A percentile compares a stretch with the other conserved stretches of the same genome.
phyloP scores from a whole-genome alignment of 2,797 vertebrate genomes.

The Lagodon rhomboides region DNA sequence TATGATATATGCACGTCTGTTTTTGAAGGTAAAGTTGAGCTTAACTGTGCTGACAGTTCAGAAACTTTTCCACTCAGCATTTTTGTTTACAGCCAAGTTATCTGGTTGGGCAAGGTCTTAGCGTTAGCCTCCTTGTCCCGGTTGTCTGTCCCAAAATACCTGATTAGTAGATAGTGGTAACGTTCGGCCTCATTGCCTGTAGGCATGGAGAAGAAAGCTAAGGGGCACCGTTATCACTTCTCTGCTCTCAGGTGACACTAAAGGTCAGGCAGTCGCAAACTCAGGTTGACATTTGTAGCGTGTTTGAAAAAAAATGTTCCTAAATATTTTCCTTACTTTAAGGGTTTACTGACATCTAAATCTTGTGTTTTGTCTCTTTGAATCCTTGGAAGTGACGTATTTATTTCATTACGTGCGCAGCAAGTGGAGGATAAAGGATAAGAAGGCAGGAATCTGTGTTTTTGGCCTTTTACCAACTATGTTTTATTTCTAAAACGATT shows the following conservation, averaged over 20 bases:
- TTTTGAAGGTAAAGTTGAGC: neutral
- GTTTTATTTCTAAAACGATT: constrained; percentile 18
- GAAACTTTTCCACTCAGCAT: neutral
- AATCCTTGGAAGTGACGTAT: constrained; percentile 29
- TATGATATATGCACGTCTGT: neutral
- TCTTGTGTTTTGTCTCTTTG: constrained; percentile 53
- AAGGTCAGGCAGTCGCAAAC: neutral
- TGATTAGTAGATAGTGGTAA: neutral
- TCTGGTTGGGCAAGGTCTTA: neutral
- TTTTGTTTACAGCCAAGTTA: neutral
- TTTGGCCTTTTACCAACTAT: constrained; percentile 23
- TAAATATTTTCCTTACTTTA: constrained; percentile 32
- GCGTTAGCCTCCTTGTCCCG: neutral
- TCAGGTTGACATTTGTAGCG: neutral
- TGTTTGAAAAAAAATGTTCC: neutral
- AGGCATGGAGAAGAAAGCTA: neutral
- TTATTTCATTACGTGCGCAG: constrained; percentile 5
- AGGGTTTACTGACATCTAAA: constrained; percentile 44
- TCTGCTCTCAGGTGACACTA: constrained; percentile 5
- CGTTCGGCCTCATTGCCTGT: neutral
- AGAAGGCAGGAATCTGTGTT: constrained; percentile 3
- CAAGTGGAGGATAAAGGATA: constrained; percentile 11
- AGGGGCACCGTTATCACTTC: constrained; percentile 2
- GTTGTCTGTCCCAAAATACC: neutral
- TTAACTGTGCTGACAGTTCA: neutral